Evolutionary conservation across 2,113 vertebrate species (phyloP), one percentile per base, ranked within the genome.

Genomic region (Tupaia chinensis): DNA sequence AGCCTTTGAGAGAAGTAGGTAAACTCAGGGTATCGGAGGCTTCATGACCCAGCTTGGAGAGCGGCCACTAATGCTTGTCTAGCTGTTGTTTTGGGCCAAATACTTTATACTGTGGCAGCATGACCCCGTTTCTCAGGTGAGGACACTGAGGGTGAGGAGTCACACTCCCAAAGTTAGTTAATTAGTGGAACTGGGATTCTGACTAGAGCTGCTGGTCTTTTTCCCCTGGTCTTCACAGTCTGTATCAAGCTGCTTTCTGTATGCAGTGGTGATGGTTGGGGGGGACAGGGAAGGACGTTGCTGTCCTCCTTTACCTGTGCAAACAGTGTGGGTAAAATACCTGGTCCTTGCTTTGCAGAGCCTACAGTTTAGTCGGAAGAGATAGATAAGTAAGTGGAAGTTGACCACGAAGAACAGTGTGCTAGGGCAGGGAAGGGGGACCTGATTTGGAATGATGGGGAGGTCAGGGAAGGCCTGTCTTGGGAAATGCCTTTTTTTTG

Each of bases 231-330:
- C 44, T 44, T 17, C 44, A 29, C 56, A 23, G 0, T 79, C 79
- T 5, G 9, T 58, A 25, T 23, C 10, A 22, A 12, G n/a, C 82
- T 32, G 63, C 20, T 61, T 11, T 17, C 19, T 0, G 0, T 7
- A 4, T 29, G 6, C 5, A 1, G 29, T 7, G 5, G 17, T 7
- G 4, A 54, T n/a, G 19, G n/a, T 16, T 27, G 60, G 44, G 15
- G 53, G 65, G 3, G 34, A 8, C 20, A 56, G 32, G 20, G 17
- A 91, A 19, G 13, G 53, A 65, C 7, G 0, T 12, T 20, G n/a
- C 53, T 83, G 63, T 32, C 44, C 44, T 44, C 44, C 44, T 44
- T 44, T 44, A 44, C 44, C 44, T 3, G 44, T 44, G 60, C n/a
- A 81, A 23, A 15, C 11, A 60, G 29, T 56, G 23, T 32, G 25